Base-by-base conservation (phyloP, 2,113 vertebrate species). In the Cochlearius cochlearius region DNA sequence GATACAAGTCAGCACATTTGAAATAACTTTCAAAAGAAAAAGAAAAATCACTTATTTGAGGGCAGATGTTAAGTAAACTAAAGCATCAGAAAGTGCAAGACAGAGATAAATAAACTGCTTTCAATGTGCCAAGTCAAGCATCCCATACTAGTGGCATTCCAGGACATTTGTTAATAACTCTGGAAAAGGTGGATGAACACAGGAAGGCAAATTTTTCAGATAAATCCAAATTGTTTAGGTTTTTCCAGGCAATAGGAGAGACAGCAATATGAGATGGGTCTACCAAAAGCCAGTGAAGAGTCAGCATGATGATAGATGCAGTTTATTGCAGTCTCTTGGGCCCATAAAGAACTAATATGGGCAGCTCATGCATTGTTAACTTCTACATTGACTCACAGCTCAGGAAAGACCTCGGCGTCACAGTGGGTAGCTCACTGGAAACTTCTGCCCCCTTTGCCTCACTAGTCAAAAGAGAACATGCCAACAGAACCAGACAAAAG, bases 401-500 rank as follows among this genome's bases (percentile, higher is more conserved):
- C 80, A 92, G 86, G 86, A 96, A 95, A 39, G 89, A 87, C 60
- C 64, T 92, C 3, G 21, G 75, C 1, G 0, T 84, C 73, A 36
- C 47, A 49, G 41, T 55, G 83, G 43, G 80, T 76, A 79, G 38
- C 43, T 80, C 59, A 13, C 32, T 94, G 96, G 86, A 96, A 96
- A 96, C 23, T 92, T 94, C 64, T 95, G 80, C 56, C 84, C 86
- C 47, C n/a, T 94, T 52, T 91, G 56, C 76, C 77, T 96, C 47
- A 81, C 41, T 87, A 71, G 93, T 63, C 68, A 22, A 80, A 92
- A 58, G 74, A 88, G 62, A 90, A n/a, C 12, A 12, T 69, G 79
- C 94, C 92, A 95, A 91, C 41, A 94, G 86, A 92, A 92, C 88
- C 80, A 89, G 94, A 96, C 86, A 96, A 87, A 94, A 92, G 91